Base-by-base conservation (phyloP, 2,113 vertebrate species). In the Nematolebias whitei region DNA sequence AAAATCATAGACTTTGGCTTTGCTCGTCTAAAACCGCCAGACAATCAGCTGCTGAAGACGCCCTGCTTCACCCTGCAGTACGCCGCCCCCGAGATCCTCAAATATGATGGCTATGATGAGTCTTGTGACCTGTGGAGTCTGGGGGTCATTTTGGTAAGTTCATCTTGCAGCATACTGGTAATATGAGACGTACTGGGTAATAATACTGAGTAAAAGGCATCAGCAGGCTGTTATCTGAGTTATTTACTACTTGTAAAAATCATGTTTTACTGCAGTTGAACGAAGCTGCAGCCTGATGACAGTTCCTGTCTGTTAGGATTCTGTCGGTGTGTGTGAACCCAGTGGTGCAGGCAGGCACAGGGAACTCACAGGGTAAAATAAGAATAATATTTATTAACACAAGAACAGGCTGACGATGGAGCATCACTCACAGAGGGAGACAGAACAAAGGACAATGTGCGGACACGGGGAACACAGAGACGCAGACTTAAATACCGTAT, bases 1-100 rank as follows among this genome's bases (percentile, higher is more conserved):
- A 99, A 99, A 93, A 93, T 99, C 78, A 98, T 99, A 88, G 97
- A 99, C 91, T 98, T 97, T 72, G 97, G 98, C 32, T 99, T 99
- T 77, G 97, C 97, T 16, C 94, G 96, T 68, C 93, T 99, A 82
- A 99, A 99, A 88, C 97, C 97, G 1, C 95, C 95, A 5, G 97
- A 98, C 84, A 98, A 98, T 85, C 96, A 98, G 82, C 96, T 98
- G 13, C 92, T 99, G 70, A 98, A 98, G 91, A 99, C 97, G 0
- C 97, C 97, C 0, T 98, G 97, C 92, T 99, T 99, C 93, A 99
- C 96, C 0, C 93, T 99, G 68, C 96, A 97, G 80, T 99, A 98
- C 13, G 96, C 96, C 2, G 97, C 97, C 4, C 96, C 97, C 0
- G 98, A 99, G 86, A 96, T 99, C 71, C 86, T 99, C 77, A 96